Percentiles rank a stretch among this genome's conserved stretches.
Conservation (phyloP, 2,113 vertebrate genomes). For the Rhabdomys dilectus region DNA sequence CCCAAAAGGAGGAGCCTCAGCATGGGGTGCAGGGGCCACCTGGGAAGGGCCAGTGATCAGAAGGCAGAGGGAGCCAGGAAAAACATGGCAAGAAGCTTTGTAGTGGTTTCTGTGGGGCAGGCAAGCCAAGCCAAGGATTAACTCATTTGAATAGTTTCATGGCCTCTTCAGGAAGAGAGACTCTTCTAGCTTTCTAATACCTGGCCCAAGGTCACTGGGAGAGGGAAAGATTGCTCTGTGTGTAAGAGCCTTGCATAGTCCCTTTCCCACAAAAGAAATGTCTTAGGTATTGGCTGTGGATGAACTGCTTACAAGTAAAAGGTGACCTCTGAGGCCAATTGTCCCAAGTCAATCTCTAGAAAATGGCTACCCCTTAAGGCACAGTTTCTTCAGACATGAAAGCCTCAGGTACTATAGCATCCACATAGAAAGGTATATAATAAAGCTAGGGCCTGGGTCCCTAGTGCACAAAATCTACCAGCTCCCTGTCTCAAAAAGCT, state of each 20-base stretch:
- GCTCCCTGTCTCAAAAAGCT: background rate
- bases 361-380: background rate
- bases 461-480: background rate
- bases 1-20: background rate
- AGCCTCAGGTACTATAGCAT: background rate
- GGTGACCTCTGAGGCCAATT: background rate
- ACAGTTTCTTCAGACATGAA: background rate
- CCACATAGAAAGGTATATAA: background rate
- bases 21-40: background rate
- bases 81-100: background rate
- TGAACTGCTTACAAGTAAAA: background rate
- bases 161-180: background rate
- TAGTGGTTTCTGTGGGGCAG: background rate
- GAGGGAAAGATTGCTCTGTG: background rate
- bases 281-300: background rate
- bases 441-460: background rate
- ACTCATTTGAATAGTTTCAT: background rate
- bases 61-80: background rate
- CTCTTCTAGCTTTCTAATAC: background rate
- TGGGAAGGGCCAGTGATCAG: background rate
- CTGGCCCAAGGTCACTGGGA: background rate
- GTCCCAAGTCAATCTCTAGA: background rate
- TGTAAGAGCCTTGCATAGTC: background rate
- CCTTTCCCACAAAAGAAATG: background rate
- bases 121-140: background rate